Base-by-base conservation (phyloP, 2,797 vertebrate genomes). In the Melanotaenia parkinsoni region DNA sequence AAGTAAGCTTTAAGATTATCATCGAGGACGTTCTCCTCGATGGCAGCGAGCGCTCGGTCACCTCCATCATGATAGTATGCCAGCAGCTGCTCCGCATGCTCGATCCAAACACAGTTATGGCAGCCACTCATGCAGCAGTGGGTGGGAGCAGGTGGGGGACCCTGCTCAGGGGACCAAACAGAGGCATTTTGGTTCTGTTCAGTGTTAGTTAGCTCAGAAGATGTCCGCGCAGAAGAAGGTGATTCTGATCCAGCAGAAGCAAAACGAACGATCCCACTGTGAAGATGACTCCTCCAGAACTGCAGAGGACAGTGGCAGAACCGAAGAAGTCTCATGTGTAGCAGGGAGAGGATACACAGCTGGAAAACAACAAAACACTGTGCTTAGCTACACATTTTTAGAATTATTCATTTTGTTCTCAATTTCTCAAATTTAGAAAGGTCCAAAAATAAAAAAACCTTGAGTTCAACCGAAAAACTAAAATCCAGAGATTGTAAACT, bases 61-160 rank as follows among this genome's bases (percentile, higher is more conserved):
- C 95, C 95, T 0, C 96, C 96, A 0, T 97, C 96, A 1, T 54
- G 86, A 85, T 96, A 96, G 67, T 83, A 95, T 22, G 50, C 79
- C 74, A 97, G 88, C 82, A 99, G 94, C 60, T 92, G 90, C 56
- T 97, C 96, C 0, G 96, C 95, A 0, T 99, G 95, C 0, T 90
- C 92, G 2, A 99, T 91, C 98, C 97, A 99, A 16, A 99, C 96
- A 0, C 98, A 99, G 94, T 92, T 96, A 58, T 96, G 96, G 64
- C 98, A 99, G 71, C 98, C 98, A 0, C 96, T 97, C 93, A 98
- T 97, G 66, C 98, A 99, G 92, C 98, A 99, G 90, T 95, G 94
- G 0, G 94, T 93, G 43, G 97, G 97, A 0, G 96, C 91, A 0
- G 92, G 24, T 0, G 92, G 93, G 0, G 95, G 92, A 1, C 69